A percentile compares a stretch with the other conserved stretches of the same genome.
Conservation (phyloP, 2,797 vertebrate genomes). For the Phylloscopus collybita region DNA sequence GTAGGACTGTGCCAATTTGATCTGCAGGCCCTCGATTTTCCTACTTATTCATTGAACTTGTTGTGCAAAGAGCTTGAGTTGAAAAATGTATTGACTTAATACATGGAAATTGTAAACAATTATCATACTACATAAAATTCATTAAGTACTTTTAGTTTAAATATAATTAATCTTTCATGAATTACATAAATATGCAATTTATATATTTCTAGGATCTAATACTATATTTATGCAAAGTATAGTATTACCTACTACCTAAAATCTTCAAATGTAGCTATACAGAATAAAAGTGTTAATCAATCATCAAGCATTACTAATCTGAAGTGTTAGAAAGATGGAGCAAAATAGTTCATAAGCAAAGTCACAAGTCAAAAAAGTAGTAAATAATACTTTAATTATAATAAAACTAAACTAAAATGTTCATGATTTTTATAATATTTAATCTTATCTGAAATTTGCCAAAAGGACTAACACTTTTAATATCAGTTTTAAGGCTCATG, state of each 20-base stretch:
- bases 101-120: neutral
- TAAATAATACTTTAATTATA: no score
- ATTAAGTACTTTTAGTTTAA: neutral
- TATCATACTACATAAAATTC: neutral
- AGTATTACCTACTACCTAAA: neutral
- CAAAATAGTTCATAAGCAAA: neutral
- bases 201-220: neutral
- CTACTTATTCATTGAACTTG: neutral
- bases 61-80: neutral
- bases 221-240: neutral
- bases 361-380: neutral
- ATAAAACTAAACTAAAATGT: neutral
- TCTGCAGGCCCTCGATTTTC: neutral
- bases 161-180: neutral
- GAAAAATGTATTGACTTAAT: neutral
- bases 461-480: neutral
- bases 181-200: neutral
- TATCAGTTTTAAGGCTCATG: neutral
- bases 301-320: neutral
- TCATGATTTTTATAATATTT: neutral
- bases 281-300: neutral
- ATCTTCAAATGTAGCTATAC: neutral
- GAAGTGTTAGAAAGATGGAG: neutral
- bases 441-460: neutral
- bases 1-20: neutral